Conservation (phyloP, 53 echinoderm and acorn worm species). For the Henricia sp. region DNA sequence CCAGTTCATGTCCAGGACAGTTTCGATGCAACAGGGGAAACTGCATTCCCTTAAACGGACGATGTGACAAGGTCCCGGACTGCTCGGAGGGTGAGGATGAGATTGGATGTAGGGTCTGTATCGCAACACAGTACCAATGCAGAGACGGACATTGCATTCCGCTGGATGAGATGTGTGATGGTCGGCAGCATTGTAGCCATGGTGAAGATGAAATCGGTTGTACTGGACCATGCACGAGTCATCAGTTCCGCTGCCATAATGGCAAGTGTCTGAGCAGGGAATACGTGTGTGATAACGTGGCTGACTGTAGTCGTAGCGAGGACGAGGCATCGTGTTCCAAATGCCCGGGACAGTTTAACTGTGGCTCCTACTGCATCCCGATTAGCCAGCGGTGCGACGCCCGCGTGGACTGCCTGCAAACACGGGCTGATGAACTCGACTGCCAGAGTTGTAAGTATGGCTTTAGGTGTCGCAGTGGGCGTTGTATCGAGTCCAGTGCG, state of each 20-base stretch:
- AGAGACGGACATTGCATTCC: conserved; percentile 33
- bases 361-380: conserved; percentile 52
- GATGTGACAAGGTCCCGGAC: conserved; percentile 47
- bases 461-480: conserved; percentile 13
- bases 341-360: conserved; percentile 33
- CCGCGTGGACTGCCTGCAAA: background rate
- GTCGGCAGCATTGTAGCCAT: conserved; percentile 27
- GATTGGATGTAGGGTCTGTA: conserved; percentile 6
- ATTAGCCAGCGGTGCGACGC: conserved; percentile 21
- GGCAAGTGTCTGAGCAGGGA: conserved; percentile 22
- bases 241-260: conserved; percentile 20
- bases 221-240: conserved; percentile 13
- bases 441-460: conserved; percentile 14
- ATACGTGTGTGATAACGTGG: conserved; percentile 42
- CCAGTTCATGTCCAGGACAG: conserved; percentile 9
- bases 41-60: conserved; percentile 24
- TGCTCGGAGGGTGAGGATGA: conserved; percentile 62
- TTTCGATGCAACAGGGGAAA: conserved; percentile 55
- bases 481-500: background rate
- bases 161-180: conserved; percentile 33
- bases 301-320: conserved; percentile 52
- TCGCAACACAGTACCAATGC: conserved; percentile 35
- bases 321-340: conserved; percentile 56
- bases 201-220: conserved; percentile 54
- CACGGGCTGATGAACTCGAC: conserved; percentile 1